phyloP scores from a whole-genome alignment of 2,888 invertebrate species.

The Branchellion lobata region DNA sequence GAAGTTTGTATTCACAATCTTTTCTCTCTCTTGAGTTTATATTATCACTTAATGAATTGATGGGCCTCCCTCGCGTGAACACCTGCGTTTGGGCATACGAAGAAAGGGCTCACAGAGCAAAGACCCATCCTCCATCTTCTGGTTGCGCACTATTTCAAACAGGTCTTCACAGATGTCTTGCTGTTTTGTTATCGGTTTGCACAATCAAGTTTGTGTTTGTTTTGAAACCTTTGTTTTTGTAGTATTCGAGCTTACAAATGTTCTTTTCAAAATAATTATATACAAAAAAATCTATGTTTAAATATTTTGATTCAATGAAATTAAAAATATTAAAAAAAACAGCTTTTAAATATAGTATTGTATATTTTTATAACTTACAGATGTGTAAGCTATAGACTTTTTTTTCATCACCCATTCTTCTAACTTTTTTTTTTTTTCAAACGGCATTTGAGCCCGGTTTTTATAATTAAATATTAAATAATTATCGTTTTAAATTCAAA shows the following conservation, averaged over 20 bases:
- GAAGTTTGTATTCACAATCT: background rate
- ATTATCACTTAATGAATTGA: no score
- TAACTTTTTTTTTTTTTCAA: slow-evolving; percentile 13
- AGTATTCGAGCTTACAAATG: background rate
- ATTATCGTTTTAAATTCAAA: background rate
- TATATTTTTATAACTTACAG: background rate
- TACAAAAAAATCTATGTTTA: background rate
- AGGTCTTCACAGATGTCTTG: slow-evolving; percentile 74
- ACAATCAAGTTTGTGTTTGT: background rate
- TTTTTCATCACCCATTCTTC: background rate
- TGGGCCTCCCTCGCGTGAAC: no score
- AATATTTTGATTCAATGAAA: background rate
- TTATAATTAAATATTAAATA: background rate
- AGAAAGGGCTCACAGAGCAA: slow-evolving; percentile 90
- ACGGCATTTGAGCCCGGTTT: background rate
- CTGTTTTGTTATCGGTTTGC: slow-evolving; percentile 52
- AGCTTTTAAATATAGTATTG: background rate
- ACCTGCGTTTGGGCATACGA: slow-evolving; percentile 86
- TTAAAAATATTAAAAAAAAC: no score
- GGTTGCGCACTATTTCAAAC: slow-evolving; percentile 84
- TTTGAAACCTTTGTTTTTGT: background rate
- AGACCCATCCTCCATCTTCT: slow-evolving; percentile 87
- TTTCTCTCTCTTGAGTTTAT: no score
- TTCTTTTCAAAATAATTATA: no score
- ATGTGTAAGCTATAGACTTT: slow-evolving; percentile 2